Base-by-base conservation (phyloP, 1,140 invertebrate species). In the Drosophila jambulina region DNA sequence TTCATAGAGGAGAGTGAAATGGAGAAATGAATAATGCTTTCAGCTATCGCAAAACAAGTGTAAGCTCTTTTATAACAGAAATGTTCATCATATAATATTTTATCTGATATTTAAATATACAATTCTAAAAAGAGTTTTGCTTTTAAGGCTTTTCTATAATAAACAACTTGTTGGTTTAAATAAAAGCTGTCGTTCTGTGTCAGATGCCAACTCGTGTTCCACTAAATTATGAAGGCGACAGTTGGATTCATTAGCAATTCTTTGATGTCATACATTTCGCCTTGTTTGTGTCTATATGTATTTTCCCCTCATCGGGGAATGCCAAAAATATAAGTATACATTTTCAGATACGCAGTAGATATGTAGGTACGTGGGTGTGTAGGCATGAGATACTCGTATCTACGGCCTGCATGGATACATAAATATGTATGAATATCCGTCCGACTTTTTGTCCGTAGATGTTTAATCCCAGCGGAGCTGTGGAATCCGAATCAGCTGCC, bases 321-420 rank as follows among this genome's bases (percentile, higher is more conserved):
- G 67, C 63, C 67, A 70, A 70, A 70, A 68, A 56, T 70, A 70
- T 68, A 68, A 70, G 45, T 70, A 68, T 45, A 68, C 12, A 38
- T 70, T 70, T 68, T 70, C n/a, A 45, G 67, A 69, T 38, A 64
- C 46, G 59, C 64, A 43, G 21, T 23, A 32, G n/a, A 29, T 21
- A n/a, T 27, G 15, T 51, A n/a, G 4, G 8, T 29, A 45, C 46
- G 46, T 65, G 61, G 21, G 38, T 45, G 67, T 68, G 38, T 45
- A 32, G 56, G 21, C 5, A 17, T n/a, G 38, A 62, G 38, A 45
- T 65, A 65, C 62, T 65, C 27, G 45, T 68, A 42, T 63, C 29
- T 63, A 34, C 21, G 19, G n/a, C 23, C 34, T 42, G 36, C 34
- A 15, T 64, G 62, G 64, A 69, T 68, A 70, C 68, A 51, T 40